A percentile compares a stretch with the other conserved stretches of the same genome.
phyloP scores from a whole-genome alignment of 1,140 invertebrate genomes.

The Hycleus cichorii region DNA sequence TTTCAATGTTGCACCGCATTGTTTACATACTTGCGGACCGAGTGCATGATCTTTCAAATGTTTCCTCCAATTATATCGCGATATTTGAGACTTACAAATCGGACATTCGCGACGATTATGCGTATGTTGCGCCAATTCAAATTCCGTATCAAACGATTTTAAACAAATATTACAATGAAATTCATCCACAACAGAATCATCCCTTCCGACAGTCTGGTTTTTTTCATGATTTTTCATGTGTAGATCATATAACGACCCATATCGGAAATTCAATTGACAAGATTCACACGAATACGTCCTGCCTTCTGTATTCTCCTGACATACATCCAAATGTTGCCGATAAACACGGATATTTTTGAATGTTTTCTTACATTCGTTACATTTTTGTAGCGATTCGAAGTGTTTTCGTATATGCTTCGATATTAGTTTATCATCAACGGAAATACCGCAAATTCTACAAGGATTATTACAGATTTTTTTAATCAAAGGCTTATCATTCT shows the following conservation, averaged over 20 bases:
- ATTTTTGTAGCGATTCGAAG: background rate
- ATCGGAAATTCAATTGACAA: background rate
- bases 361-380: slow-evolving; percentile 1
- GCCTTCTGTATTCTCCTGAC: background rate
- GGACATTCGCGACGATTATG: slow-evolving; percentile 4
- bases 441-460: slow-evolving; percentile 1
- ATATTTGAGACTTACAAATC: slow-evolving; percentile 1
- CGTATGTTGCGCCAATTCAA: background rate
- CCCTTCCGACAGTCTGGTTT: background rate
- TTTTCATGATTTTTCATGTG: background rate
- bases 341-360: slow-evolving; percentile 4
- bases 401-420: slow-evolving; percentile 6
- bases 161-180: background rate
- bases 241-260: background rate
- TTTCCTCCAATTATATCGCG: background rate
- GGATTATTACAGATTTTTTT: background rate
- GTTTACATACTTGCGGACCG: slow-evolving; percentile 2
- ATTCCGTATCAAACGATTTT: slow-evolving; percentile 1
- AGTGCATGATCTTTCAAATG: background rate
- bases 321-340: background rate
- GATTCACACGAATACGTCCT: background rate
- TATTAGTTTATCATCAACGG: background rate
- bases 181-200: too few species aligned
- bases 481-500: too few species aligned
- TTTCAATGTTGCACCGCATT: slow-evolving; percentile 1